Evolutionary conservation across 2,888 invertebrate genomes (phyloP).

Genomic region (Drosophila affinis): DNA sequence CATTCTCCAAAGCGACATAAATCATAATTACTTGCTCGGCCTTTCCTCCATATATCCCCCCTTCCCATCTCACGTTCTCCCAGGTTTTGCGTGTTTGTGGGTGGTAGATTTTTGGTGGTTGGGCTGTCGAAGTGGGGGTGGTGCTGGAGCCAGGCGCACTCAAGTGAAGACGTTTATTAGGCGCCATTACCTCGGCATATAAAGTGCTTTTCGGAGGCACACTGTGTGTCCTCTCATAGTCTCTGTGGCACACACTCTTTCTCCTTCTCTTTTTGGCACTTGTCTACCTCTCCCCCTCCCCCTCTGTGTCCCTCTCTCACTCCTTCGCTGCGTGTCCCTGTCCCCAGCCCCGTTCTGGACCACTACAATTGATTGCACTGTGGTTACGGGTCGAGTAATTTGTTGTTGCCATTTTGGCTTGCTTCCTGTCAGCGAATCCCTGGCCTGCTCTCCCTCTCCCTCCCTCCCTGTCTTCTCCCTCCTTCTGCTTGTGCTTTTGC

Average conservation of each 20-base stretch:
- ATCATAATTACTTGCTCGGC: conserved; percentile 67
- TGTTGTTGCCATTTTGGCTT: conserved; percentile 54
- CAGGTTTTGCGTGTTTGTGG: conserved; percentile 17
- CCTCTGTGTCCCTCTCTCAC: not conserved
- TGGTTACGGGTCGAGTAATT: conserved; percentile 70
- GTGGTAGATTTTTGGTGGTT: not conserved
- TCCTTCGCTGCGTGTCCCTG: not conserved
- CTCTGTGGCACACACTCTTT: not conserved
- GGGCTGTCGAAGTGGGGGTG: conserved; percentile 3
- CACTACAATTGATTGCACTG: conserved; percentile 71
- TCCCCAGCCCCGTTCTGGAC: conserved; percentile 32
- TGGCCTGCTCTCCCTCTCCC: conserved; percentile 12
- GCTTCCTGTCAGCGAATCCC: conserved; percentile 28
- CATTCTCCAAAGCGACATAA: conserved; percentile 65
- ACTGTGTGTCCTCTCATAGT: conserved; percentile 13
- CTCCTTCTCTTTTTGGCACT: not conserved
- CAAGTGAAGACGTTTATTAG: conserved; percentile 72
- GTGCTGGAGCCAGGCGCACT: conserved; percentile 48
- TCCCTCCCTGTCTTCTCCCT: not conserved
- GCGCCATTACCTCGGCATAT: conserved; percentile 71
- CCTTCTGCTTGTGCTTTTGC: not conserved
- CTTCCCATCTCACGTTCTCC: not conserved
- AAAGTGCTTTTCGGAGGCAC: conserved; percentile 60
- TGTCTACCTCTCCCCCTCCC: not conserved
- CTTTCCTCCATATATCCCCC: conserved; percentile 11